Conservation (phyloP, 2,888 invertebrate species). For the Drosophila gaucha region DNA sequence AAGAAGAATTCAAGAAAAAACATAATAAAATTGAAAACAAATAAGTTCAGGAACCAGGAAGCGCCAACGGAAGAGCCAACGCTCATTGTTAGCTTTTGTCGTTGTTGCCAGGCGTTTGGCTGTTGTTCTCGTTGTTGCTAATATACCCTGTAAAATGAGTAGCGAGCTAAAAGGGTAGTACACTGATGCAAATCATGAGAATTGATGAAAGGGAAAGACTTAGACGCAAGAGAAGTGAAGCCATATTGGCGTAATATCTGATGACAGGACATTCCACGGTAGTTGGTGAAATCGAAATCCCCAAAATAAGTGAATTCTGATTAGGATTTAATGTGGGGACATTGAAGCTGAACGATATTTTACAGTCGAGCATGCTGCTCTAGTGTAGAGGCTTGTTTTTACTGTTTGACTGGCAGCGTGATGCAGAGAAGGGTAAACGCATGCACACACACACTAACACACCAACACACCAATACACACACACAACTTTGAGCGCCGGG, state of each 20-base stretch:
- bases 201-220: not conserved
- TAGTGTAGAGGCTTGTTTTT: conserved; percentile 5
- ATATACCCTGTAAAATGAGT: conserved; percentile 16
- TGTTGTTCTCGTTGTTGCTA: conserved; percentile 30
- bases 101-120: conserved; percentile 43
- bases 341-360: not conserved
- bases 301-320: not conserved
- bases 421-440: conserved; percentile 31
- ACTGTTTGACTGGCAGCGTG: conserved; percentile 23
- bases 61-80: conserved; percentile 55
- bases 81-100: conserved; percentile 64
- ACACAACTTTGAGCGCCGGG: conserved; percentile 22
- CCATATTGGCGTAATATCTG: not conserved
- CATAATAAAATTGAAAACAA: conserved; percentile 70
- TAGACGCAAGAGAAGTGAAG: not conserved
- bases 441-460: conserved; percentile 6
- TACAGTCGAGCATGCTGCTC: not conserved
- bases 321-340: not conserved
- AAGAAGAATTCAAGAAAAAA: conserved; percentile 6
- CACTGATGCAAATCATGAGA: no score
- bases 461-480: conserved; percentile 6
- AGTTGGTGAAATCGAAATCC: not conserved
- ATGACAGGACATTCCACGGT: not conserved
- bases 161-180: not conserved
- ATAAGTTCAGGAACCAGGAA: conserved; percentile 65